These are phyloP conservation scores for Porites australiensis DNA, from an alignment of 64 coral and sea anemone species.

Conservation along the genomic window DNA sequence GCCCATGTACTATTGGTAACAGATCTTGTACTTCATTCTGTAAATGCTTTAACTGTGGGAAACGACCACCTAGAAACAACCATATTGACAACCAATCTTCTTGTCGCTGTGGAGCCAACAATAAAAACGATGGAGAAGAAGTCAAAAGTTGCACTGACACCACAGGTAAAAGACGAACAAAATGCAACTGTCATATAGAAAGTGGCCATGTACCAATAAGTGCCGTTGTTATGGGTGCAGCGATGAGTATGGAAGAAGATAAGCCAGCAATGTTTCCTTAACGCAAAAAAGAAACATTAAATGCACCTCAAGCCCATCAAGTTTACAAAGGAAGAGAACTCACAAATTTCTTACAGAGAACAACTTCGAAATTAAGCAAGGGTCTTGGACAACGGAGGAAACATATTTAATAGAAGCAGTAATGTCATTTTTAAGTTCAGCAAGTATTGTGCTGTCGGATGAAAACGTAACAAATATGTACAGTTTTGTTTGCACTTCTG, in stretches of 20 bases:
- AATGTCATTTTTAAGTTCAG: conserved; percentile 14
- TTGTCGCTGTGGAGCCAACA: no score
- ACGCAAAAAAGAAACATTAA: background rate
- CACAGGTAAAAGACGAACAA: conserved; percentile 2
- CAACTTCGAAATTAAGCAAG: background rate
- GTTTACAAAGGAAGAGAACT: conserved; percentile 1
- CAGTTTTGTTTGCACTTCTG: background rate
- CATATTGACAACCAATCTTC: no score
- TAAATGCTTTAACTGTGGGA: no score
- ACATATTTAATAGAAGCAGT: conserved; percentile 11
- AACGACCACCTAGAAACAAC: no score
- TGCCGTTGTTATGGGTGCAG: conserved; percentile 2
- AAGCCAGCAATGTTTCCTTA: background rate
- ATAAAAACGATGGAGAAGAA: background rate
- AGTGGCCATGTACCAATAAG: background rate
- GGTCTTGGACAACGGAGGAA: conserved; percentile 4
- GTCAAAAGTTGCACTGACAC: background rate
- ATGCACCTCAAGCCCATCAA: conserved; percentile 16
- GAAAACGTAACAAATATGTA: background rate
- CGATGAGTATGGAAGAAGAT: conserved; percentile 2
- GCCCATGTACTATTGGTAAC: no score
- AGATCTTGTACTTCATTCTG: no score
- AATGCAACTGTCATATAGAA: background rate
- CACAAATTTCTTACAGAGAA: background rate
- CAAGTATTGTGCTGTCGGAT: background rate